phyloP scores from a whole-genome alignment of 2,888 invertebrate species.

The Drosophila stalkeri region DNA sequence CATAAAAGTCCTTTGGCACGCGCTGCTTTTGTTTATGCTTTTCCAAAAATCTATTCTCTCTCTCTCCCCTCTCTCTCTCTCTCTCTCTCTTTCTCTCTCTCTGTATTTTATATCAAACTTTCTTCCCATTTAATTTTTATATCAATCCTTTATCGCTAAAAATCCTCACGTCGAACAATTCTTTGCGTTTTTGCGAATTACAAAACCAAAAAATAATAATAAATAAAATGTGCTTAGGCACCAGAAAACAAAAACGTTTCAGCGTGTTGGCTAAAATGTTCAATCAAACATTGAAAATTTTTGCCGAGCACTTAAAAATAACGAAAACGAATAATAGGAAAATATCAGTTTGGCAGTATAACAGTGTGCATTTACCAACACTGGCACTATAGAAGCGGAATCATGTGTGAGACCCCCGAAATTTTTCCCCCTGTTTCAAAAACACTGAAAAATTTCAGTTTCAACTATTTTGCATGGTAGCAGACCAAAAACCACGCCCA shows the following conservation, averaged over 20 bases:
- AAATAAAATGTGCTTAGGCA: constrained; percentile 33
- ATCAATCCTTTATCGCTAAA: constrained; percentile 6
- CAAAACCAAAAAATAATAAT: constrained; percentile 83
- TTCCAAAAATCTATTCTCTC: constrained; percentile 35
- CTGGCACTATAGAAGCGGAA: constrained; percentile 72
- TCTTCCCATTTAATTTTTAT: constrained; percentile 55
- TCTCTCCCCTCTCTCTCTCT: constrained; percentile 40
- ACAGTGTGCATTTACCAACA: constrained; percentile 17
- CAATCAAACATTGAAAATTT: constrained; percentile 71
- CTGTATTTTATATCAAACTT: constrained; percentile 23
- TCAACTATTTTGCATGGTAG: constrained; percentile 85
- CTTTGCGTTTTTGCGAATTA: constrained; percentile 85
- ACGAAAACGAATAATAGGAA: not conserved
- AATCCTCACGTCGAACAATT: constrained; percentile 71
- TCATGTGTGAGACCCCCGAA: constrained; percentile 83
- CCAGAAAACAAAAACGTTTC: constrained; percentile 28
- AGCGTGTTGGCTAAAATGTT: constrained; percentile 67
- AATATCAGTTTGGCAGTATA: not conserved
- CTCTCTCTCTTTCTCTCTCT: constrained; percentile 30
- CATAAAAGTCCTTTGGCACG: constrained; percentile 14
- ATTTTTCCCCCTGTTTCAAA: constrained; percentile 32
- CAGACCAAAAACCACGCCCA: constrained; percentile 76
- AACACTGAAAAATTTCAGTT: constrained; percentile 66
- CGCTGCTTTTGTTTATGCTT: constrained; percentile 60
- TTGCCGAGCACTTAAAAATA: constrained; percentile 45